Conservation (phyloP, 2,113 vertebrate species). For the human (Homo sapiens) region DNA sequence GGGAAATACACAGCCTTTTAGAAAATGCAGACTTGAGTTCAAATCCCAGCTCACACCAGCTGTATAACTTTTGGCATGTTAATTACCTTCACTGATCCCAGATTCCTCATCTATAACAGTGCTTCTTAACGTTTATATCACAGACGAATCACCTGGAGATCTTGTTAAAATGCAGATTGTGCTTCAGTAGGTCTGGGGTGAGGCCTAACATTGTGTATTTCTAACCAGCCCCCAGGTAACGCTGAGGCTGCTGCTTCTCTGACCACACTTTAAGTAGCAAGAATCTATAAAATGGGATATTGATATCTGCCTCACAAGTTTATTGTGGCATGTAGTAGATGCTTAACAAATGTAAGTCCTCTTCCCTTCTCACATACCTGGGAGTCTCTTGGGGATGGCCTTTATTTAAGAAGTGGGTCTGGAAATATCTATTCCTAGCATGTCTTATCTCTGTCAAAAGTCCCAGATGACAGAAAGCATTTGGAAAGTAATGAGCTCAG, state of each 20-base stretch:
- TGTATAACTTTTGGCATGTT: not conserved
- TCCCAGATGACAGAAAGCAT: not conserved
- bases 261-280: not conserved
- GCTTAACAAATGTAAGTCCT: not conserved
- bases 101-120: not conserved
- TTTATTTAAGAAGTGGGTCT: conserved; percentile 6
- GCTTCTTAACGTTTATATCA: not conserved
- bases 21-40: not conserved
- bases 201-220: not conserved
- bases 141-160: not conserved
- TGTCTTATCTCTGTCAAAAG: not conserved
- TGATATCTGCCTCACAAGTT: not conserved
- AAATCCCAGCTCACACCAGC: not conserved
- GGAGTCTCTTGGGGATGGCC: not conserved
- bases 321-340: not conserved
- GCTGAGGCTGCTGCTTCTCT: not conserved
- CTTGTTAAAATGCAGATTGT: not conserved
- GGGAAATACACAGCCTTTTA: not conserved
- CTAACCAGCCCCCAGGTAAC: not conserved
- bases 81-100: not conserved
- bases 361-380: not conserved
- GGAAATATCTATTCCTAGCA: not conserved
- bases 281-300: not conserved
- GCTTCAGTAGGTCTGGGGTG: not conserved
- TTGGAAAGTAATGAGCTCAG: not conserved